Conservation (phyloP, 2,888 invertebrate species). For the Nasonovia ribisnigri region DNA sequence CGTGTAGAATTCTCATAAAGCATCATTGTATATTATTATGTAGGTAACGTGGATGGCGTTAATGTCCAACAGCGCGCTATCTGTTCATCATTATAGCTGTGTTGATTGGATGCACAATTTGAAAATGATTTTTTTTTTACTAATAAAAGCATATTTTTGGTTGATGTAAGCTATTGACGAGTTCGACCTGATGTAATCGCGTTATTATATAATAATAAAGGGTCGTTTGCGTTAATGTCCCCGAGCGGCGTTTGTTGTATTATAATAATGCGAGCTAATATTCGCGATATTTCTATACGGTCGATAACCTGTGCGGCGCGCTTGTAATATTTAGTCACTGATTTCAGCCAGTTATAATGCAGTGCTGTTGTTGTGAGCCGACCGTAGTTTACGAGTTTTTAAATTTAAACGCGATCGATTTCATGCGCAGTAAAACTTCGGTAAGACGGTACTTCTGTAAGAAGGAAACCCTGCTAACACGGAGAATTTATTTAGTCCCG, state of each 20-base stretch:
- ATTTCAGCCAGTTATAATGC: background rate
- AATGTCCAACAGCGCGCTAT: background rate
- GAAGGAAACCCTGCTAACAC: too few species aligned
- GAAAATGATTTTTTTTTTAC: background rate
- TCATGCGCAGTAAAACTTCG: too few species aligned
- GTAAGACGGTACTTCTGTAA: too few species aligned
- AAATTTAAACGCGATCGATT: background rate
- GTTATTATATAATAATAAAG: background rate
- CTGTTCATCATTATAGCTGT: background rate
- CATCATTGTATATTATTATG: background rate
- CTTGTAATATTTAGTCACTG: background rate
- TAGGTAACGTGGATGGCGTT: background rate
- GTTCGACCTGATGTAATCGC: background rate
- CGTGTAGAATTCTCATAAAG: background rate
- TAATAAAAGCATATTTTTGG: background rate
- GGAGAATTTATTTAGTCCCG: too few species aligned
- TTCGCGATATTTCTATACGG: background rate
- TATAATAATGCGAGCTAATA: background rate
- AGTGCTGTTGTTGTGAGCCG: background rate
- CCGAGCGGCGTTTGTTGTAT: background rate
- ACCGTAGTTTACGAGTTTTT: background rate
- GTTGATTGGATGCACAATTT: background rate
- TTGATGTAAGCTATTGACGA: background rate
- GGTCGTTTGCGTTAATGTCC: conserved; percentile 14
- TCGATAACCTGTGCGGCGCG: background rate